Evolutionary conservation across 2,113 vertebrate genomes (phyloP).

Genomic region (Lampris incognitus): DNA sequence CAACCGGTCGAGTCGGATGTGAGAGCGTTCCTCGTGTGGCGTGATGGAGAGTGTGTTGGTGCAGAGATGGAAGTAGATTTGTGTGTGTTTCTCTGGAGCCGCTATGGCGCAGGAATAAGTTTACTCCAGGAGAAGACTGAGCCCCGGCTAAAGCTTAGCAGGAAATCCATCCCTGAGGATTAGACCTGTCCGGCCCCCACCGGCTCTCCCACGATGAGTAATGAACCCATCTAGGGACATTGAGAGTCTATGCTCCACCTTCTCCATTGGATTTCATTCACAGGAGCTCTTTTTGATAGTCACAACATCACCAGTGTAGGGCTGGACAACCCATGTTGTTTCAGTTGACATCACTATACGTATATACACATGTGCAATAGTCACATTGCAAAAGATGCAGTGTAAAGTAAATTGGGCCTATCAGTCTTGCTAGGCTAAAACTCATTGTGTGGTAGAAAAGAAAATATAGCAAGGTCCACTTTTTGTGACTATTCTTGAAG

Average conservation of each 20-base stretch:
- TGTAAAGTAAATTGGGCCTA: too few species aligned
- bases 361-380: too few species aligned
- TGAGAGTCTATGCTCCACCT: slow-evolving; percentile 1
- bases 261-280: slow-evolving; percentile 2
- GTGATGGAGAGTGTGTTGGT: slow-evolving; percentile 10
- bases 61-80: background rate
- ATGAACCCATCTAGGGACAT: slow-evolving; percentile 19
- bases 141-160: slow-evolving; percentile 6
- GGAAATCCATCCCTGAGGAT: slow-evolving; percentile 20
- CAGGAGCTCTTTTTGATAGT: background rate
- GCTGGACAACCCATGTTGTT: too few species aligned
- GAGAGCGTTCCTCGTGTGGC: slow-evolving; percentile 1
- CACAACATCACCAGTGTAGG: too few species aligned
- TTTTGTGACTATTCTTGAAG: too few species aligned
- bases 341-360: too few species aligned
- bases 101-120: background rate
- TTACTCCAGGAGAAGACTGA: background rate
- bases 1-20: background rate
- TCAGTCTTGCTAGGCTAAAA: too few species aligned
- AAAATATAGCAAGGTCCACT: too few species aligned
- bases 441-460: too few species aligned
- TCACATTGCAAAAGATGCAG: too few species aligned
- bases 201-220: slow-evolving; percentile 9
- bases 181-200: background rate
- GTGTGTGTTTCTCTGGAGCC: background rate